Base-by-base conservation (phyloP, 2,797 vertebrate species). In the Jordanella pulchra region DNA sequence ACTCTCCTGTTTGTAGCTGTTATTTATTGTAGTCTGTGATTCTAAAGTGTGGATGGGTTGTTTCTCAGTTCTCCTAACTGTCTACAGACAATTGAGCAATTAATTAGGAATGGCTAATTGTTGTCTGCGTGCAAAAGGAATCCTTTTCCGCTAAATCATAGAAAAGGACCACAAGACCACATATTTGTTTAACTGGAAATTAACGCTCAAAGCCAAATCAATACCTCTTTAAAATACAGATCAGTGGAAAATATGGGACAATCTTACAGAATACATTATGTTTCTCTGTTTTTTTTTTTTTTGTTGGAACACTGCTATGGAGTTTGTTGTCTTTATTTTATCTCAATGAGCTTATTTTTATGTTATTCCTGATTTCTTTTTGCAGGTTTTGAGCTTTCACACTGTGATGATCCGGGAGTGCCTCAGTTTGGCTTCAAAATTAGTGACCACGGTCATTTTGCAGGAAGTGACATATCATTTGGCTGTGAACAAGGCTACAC, bases 351-450 rank as follows among this genome's bases (percentile, higher is more conserved):
- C 4, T 53, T 72, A 12, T 11, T 56, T 55, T 64, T 13, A 25
- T 30, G 25, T 68, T 44, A 23, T 42, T 69, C 2, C 28, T 54
- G 18, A 1, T 63, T 70, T 78, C 65, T 23, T 54, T 44, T 60
- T 65, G 63, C 76, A 99, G 98, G 96, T 92, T 99, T 99, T 91
- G 97, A 98, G 85, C 95, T 99, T 6, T 98, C 98, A 63, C 97
- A 99, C 82, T 99, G 98, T 82, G 97, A 99, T 54, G 97, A 99
- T 76, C 98, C 98, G 45, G 97, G 97, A 4, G 95, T 98, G 63
- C 98, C 98, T 1, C 97, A 99, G 89, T 99, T 99, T 79, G 98
- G 98, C 45, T 98, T 97, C 85, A 99, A 99, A 93, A 95, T 96
- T 82, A 97, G 95, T 70, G 98, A 99, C 90, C 96, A 97, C 89